Conservation (phyloP, 2,797 vertebrate species). For the Bradypus variegatus region DNA sequence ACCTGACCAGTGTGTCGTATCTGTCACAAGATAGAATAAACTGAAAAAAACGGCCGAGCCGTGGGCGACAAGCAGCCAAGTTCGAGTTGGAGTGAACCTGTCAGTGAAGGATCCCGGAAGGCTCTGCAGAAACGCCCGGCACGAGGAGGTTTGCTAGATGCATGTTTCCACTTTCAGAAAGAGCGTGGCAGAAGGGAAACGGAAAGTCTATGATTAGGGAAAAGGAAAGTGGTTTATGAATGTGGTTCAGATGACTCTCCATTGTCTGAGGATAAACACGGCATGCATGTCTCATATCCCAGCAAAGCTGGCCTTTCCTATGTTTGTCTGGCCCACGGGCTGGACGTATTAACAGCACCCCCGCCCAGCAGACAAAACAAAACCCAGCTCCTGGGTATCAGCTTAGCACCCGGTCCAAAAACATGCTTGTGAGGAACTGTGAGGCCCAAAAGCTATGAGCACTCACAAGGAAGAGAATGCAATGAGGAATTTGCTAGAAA, state of each 20-base stretch:
- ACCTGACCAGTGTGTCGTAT: not conserved
- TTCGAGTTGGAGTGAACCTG: not conserved
- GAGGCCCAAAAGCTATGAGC: rapidly evolving
- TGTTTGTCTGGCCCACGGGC: not conserved
- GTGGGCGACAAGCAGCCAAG: not conserved
- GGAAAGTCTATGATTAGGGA: not conserved
- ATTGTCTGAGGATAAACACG: not conserved
- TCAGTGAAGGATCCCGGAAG: not conserved
- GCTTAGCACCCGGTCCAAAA: not conserved
- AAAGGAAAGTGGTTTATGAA: constrained; percentile 2
- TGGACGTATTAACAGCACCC: not conserved
- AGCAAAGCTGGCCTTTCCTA: not conserved
- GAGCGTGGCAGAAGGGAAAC: not conserved
- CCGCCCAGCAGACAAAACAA: not conserved
- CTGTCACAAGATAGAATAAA: not conserved
- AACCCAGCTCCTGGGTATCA: not conserved
- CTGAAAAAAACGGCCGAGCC: not conserved
- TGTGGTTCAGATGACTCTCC: not conserved
- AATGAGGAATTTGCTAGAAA: not conserved
- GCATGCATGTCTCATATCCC: not conserved
- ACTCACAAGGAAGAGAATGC: not conserved
- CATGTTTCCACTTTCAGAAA: not conserved
- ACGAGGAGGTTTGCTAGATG: not conserved
- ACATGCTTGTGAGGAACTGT: not conserved
- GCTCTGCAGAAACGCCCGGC: not conserved